Evolutionary conservation across 2,888 invertebrate genomes (phyloP), one percentile per base, ranked within the genome.

Genomic region (Tachina grossa): DNA sequence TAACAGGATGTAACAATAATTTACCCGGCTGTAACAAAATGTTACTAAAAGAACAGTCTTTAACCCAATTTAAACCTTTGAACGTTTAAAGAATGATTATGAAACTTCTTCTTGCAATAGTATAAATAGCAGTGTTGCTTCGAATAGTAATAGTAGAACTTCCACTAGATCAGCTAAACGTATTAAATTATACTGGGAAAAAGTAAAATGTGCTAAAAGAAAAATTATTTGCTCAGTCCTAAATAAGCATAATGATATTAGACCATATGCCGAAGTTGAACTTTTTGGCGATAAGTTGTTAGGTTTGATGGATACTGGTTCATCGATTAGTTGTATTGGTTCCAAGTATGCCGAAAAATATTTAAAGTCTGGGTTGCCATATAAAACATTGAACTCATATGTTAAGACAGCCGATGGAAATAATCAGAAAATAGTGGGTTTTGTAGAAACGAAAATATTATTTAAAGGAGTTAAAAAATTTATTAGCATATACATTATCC

Each of bases 231-330:
- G 49, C 9, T 61, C 61, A n/a, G 49, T 74, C 41, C 16, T 74
- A 9, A 16, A 61, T 49, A 16, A 8, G 6, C 14, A 59, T 1
- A 13, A 16, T 10, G 74, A 74, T 49, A 13, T 55, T 4, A 22
- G 22, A 22, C 55, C 55, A 5, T 55, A 22, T 55, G 55, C 22
- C 1, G 55, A 57, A 9, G 51, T 63, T 3, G 3, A 1, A 1
- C 43, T 75, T 1, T 75, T 75, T 43, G 75, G 63, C 2, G 16
- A 53, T 31, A 75, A 51, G 5, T 5, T 65, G 31, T 39, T 65
- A 19, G 76, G 65, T 9, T 14, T 76, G 14, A 31, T 65, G 41
- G 76, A 76, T 47, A 65, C 65, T 1, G 76, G 76, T 8, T 55
- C 65, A 9, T 55, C 45, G 2, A 31, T 76, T 14, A 75, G 53